Percentiles rank a stretch among this genome's conserved stretches.
Conservation (phyloP, 2,797 vertebrate species). For the Enteromius anoplus region DNA sequence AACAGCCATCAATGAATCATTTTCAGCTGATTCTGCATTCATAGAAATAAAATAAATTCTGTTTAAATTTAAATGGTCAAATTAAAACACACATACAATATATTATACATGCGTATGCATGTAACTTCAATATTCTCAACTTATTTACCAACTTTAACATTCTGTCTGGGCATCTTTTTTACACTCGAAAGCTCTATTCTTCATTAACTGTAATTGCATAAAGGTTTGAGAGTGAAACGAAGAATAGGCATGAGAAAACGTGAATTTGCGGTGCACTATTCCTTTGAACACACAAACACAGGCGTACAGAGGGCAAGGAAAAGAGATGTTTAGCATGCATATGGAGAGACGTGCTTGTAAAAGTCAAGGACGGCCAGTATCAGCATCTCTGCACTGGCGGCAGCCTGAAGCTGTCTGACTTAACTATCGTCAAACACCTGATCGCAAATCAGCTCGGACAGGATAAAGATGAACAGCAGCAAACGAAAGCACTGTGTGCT, state of each 20-base stretch:
- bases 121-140: too few species aligned
- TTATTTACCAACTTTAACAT: background rate
- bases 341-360: background rate
- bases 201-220: background rate
- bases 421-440: background rate
- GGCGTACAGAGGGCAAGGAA: background rate
- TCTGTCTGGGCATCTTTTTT: background rate
- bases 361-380: conserved; percentile 20
- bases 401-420: background rate
- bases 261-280: background rate
- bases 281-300: background rate
- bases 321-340: background rate
- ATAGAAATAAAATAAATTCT: too few species aligned
- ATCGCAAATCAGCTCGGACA: conserved; percentile 7
- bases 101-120: too few species aligned
- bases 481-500: background rate
- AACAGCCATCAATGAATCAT: too few species aligned
- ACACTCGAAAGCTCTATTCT: background rate
- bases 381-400: background rate
- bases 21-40: too few species aligned
- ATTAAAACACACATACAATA: too few species aligned
- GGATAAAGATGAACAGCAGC: background rate
- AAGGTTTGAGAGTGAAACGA: background rate
- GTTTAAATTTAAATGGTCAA: too few species aligned
- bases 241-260: background rate